Evolutionary conservation across 2,888 invertebrate genomes (phyloP).

Genomic region (Ormyrus pomaceus): DNA sequence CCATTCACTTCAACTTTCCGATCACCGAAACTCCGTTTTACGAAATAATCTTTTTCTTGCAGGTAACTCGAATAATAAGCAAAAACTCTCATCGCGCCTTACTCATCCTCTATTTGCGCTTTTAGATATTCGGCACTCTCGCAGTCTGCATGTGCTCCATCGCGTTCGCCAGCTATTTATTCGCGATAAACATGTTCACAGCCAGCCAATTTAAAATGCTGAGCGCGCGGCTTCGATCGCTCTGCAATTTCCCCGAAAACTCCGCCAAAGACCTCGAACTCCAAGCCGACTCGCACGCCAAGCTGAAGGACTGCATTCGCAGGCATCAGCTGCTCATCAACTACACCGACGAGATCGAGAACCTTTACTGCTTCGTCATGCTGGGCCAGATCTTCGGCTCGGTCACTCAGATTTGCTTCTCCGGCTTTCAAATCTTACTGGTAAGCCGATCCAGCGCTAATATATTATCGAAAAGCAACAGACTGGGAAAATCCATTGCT

Average conservation of each 20-base stretch:
- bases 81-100: no score
- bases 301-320: constrained; percentile 39
- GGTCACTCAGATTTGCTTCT: constrained; percentile 58
- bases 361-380: constrained; percentile 54
- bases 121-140: constrained; percentile 38
- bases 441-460: constrained; percentile 31
- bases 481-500: constrained; percentile 22
- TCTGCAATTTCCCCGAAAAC: constrained; percentile 28
- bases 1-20: constrained; percentile 56
- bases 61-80: constrained; percentile 52
- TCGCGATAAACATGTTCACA: constrained; percentile 50
- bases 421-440: constrained; percentile 57
- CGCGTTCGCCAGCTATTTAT: constrained; percentile 46
- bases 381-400: constrained; percentile 58
- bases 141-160: constrained; percentile 19
- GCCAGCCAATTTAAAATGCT: constrained; percentile 56
- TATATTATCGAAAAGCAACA: neutral
- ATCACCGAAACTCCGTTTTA: constrained; percentile 58
- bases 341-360: constrained; percentile 54
- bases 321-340: constrained; percentile 56
- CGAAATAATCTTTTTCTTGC: constrained; percentile 54
- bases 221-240: constrained; percentile 36
- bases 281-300: constrained; percentile 26
- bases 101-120: neutral
- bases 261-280: neutral